Percentiles rank a stretch among this genome's conserved stretches.
Evolutionary conservation across 2,797 vertebrate species (phyloP).

Genomic region (Synanceia verrucosa): DNA sequence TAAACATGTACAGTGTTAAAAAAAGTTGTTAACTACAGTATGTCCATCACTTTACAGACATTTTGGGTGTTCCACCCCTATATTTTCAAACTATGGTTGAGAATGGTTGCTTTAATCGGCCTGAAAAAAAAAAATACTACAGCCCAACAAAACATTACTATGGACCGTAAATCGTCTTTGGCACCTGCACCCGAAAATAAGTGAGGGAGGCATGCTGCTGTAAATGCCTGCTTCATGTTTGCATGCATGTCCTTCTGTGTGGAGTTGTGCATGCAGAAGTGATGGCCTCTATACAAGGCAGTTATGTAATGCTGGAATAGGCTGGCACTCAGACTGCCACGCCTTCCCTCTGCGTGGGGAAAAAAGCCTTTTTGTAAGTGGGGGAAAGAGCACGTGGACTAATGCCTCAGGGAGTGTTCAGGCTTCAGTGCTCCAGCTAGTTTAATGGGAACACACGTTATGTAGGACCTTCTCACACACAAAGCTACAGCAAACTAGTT

Average conservation of each 20-base stretch:
- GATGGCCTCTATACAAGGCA: slow-evolving; percentile 37
- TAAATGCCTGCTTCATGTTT: slow-evolving; percentile 1
- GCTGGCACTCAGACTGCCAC: slow-evolving; percentile 20
- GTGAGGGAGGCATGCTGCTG: not conserved
- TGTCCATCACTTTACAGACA: too few species aligned
- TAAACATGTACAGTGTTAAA: not conserved
- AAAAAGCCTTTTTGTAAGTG: slow-evolving; percentile 34
- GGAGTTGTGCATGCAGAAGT: slow-evolving; percentile 62
- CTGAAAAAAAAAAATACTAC: not conserved
- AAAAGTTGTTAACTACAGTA: too few species aligned
- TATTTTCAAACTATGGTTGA: too few species aligned
- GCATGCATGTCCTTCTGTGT: slow-evolving; percentile 41
- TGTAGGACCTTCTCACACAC: slow-evolving; percentile 2
- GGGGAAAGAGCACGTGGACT: slow-evolving; percentile 33
- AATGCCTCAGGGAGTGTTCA: slow-evolving; percentile 43
- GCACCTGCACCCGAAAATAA: slow-evolving; percentile 30
- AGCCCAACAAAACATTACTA: slow-evolving; percentile 12
- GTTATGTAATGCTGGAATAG: slow-evolving; percentile 60
- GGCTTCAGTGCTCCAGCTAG: slow-evolving; percentile 26
- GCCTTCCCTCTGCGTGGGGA: slow-evolving; percentile 17
- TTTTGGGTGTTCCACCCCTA: too few species aligned
- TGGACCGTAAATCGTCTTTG: not conserved
- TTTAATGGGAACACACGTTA: slow-evolving; percentile 44
- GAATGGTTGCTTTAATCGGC: not conserved
- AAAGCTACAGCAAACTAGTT: not conserved